Base-by-base conservation (phyloP, 2,797 vertebrate species). In the Ptychobarbus kaznakovi region DNA sequence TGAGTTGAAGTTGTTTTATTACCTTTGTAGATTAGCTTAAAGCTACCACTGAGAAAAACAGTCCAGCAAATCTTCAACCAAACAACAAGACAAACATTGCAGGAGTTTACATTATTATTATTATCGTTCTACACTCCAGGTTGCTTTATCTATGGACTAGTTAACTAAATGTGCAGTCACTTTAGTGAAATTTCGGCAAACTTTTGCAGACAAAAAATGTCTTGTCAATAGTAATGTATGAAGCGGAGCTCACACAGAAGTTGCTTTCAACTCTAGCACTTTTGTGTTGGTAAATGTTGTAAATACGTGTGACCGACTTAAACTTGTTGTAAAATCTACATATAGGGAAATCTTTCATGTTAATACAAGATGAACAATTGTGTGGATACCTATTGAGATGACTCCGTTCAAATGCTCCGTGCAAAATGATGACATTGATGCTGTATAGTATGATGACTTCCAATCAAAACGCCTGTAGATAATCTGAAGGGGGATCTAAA, bases 1-100 rank as follows among this genome's bases (percentile, higher is more conserved):
- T 18, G 56, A 78, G 56, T 78, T 78, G 76, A 78, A 63, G 76
- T 61, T 78, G 58, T 78, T 78, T 78, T 42, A 78, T 78, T 78
- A 78, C 4, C 15, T 78, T 63, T 63, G 76, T 18, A 63, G 40
- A 44, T 42, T 78, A 78, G 76, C 38, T 63, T 61, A 44, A 40
- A 78, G 56, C 53, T 63, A 78, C n/a, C 0, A 12, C 22, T 63
- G 28, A 61, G 75, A 61, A 78, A 78, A 78, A 63, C 44, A 61
- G 38, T 63, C 38, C 35, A 25, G 75, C 11, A 78, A 40, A 40
- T 32, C 35, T 38, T 76, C 51, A 40, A 44, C 38, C 15, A 61
- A 6, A 15, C 66, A 58, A 77, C 53, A 40, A 42, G 53, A 18
- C 12, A 0, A 42, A 76, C 74, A 56, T 12, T 35, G 63, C 32